Evolutionary conservation across 1,140 invertebrate genomes (phyloP), one percentile per base, ranked within the genome.

Genomic region (Trypoxylus dichotomus): DNA sequence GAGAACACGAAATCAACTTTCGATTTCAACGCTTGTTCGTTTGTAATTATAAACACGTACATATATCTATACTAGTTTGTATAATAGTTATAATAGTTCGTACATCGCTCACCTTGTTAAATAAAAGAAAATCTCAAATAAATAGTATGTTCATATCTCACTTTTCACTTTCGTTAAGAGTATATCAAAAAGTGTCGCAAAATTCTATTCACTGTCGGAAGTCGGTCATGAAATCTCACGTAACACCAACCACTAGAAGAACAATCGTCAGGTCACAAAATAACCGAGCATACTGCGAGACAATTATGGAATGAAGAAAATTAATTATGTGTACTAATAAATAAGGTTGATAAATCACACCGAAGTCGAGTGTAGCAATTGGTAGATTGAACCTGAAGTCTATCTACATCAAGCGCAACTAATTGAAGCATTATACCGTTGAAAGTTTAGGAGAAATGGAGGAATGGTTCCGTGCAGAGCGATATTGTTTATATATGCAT

Each of bases 381-480:
- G 21, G 60, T 29, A 24, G 27, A 68, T 68, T 25, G 21, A 25
- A 11, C 27, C 8, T 68, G 27, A 27, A 24, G 60, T 27, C 24
- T 68, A 68, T 68, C 60, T 27, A 27, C 60, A 68, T 68, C 60
- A 68, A 68, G 60, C 60, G 60, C 60, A 24, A 68, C 60, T 68
- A 68, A 68, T 68, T 68, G 60, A 27, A 68, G 27, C 15, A 68
- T 68, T 68, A 29, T 15, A 29, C 60, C 24, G 60, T 68, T 68
- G 60, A 68, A 68, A 68, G 60, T 68, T 68, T 68, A 68, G 60
- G 60, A 68, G 60, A 68, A 68, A 68, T 68, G 60, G 60, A 68
- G 19, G 47, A 54, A 54, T 19, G 47, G 47, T 54, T 54, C 19
- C 47, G 47, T 54, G 19, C 47, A 6, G 7, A 21, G 24, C 60